A percentile compares a stretch with the other conserved stretches of the same genome.
Conservation (phyloP, 1,140 invertebrate genomes). For the honey bee (Apis mellifera) region Amel_HAv3.1 CM009932.2:13441501-13442000, state of each 20-base stretch:
- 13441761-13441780: neutral
- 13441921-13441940: too few species aligned
- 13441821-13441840: too few species aligned
- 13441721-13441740: conserved; percentile 16
- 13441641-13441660: neutral
- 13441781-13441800: neutral
- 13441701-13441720: neutral
- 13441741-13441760: neutral
- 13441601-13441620: neutral
- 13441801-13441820: too few species aligned
- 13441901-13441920: too few species aligned
- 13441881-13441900: too few species aligned
- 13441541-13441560: neutral
- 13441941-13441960: neutral
- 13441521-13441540: neutral
- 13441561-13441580: conserved; percentile 31
- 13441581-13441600: neutral
- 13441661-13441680: conserved; percentile 8
- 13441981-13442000: neutral
- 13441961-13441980: neutral
- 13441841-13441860: too few species aligned
- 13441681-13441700: conserved; percentile 38
- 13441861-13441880: too few species aligned
- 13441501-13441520: neutral
- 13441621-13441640: neutral